Conservation (phyloP, 2,888 invertebrate genomes). For the Parasteatoda lunata region DNA sequence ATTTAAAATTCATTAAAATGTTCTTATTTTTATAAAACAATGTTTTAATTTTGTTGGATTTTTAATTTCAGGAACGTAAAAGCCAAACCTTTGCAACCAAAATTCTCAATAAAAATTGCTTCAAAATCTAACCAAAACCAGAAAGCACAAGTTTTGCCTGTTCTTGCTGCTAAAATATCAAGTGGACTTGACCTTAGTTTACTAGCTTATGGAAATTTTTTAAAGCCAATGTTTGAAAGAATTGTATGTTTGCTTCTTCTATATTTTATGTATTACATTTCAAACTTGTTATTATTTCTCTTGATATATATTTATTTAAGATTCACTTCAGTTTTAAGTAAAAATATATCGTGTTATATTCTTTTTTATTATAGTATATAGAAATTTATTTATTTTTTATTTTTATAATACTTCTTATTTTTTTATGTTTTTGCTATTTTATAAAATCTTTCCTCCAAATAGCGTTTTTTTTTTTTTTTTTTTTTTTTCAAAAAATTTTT, state of each 20-base stretch:
- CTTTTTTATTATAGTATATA: background rate
- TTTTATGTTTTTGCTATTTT: too few relatives aligned
- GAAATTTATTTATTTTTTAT: background rate
- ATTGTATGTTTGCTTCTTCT: constrained; percentile 34
- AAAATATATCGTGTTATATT: background rate
- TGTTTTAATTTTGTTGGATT: background rate
- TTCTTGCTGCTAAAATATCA: constrained; percentile 44
- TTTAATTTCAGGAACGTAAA: constrained; percentile 33
- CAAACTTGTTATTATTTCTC: background rate
- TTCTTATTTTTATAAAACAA: too few relatives aligned
- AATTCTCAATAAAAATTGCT: constrained; percentile 50
- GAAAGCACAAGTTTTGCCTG: constrained; percentile 46
- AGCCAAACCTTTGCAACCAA: constrained; percentile 43
- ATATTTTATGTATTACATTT: too few relatives aligned
- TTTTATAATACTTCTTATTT: background rate
- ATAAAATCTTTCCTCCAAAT: too few relatives aligned
- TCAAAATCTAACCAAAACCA: constrained; percentile 12
- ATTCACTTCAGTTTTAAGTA: background rate
- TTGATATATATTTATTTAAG: background rate
- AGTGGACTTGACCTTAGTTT: constrained; percentile 23
- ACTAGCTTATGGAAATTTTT: constrained; percentile 56
- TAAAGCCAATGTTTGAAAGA: constrained; percentile 57
- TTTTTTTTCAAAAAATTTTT: too few relatives aligned
- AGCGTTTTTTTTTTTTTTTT: too few relatives aligned
- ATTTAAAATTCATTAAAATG: constrained; percentile 2